Evolutionary conservation across 1,140 invertebrate species (phyloP).

Genomic region (Zaprionus ghesquierei): DNA sequence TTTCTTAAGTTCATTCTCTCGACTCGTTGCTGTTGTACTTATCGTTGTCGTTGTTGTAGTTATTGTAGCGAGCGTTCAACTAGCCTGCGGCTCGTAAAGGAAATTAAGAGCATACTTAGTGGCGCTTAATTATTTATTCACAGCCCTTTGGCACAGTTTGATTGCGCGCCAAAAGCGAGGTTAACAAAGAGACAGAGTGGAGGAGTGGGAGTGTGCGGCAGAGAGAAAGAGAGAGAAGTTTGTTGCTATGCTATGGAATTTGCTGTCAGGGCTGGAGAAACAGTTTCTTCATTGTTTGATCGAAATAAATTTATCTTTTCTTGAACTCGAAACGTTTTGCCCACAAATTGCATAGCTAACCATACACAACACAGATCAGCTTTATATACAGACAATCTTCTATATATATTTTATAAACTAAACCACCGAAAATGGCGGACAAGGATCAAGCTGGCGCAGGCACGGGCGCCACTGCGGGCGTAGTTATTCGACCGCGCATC

Average conservation of each 20-base stretch:
- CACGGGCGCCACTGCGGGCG: conserved; percentile 9
- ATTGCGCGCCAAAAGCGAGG: conserved; percentile 24
- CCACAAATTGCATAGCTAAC: conserved; percentile 12
- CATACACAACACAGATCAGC: background rate
- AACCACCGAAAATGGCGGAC: conserved; percentile 47
- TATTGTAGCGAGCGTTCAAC: conserved; percentile 47
- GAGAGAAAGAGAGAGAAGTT: background rate
- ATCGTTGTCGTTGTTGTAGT: conserved; percentile 32
- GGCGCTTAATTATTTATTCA: conserved; percentile 73
- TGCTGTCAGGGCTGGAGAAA: conserved; percentile 60
- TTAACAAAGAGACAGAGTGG: background rate
- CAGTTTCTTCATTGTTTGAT: conserved; percentile 65
- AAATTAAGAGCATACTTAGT: conserved; percentile 74
- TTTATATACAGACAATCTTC: conserved; percentile 40
- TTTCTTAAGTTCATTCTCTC: background rate
- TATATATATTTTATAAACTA: conserved; percentile 51
- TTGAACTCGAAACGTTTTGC: conserved; percentile 29
- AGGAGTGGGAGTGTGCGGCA: background rate
- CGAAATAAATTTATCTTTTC: conserved; percentile 51
- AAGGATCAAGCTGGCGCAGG: background rate
- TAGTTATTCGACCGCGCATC: conserved; percentile 83
- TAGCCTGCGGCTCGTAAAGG: background rate
- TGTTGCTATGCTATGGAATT: conserved; percentile 60
- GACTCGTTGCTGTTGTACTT: conserved; percentile 6
- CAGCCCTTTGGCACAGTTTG: conserved; percentile 27